These are phyloP conservation scores for Microcebus ravelobensis DNA, from an alignment of 2,113 vertebrate genomes.

Conservation along the genomic window DNA sequence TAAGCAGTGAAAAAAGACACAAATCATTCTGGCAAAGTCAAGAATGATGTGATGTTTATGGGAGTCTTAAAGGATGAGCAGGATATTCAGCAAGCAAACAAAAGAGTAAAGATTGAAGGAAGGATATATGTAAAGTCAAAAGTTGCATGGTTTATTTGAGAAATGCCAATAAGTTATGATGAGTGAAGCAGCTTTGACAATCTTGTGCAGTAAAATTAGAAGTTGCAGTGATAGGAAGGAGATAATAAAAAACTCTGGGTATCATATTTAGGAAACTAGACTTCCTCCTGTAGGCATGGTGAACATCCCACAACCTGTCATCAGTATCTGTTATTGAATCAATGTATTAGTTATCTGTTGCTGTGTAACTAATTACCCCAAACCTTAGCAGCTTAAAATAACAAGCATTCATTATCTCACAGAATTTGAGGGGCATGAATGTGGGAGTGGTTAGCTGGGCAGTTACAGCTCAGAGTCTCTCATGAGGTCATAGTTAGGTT, in stretches of 20 bases:
- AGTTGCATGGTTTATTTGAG: not conserved
- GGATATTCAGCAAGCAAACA: not conserved
- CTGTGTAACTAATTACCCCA: not conserved
- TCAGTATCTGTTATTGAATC: not conserved
- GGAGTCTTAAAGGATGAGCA: not conserved
- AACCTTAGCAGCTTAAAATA: not conserved
- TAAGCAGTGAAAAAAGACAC: not conserved
- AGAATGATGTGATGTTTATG: constrained; percentile 17
- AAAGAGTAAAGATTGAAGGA: not conserved
- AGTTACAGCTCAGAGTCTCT: not conserved
- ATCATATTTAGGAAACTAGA: not conserved
- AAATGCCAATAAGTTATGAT: not conserved
- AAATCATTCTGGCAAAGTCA: constrained; percentile 10
- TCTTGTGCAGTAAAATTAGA: not conserved
- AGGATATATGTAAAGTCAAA: not conserved
- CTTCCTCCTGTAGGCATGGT: not conserved
- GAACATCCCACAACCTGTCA: not conserved
- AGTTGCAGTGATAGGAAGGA: not conserved
- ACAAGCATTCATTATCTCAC: not conserved
- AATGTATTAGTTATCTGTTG: not conserved
- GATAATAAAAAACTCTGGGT: not conserved
- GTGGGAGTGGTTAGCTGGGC: not conserved
- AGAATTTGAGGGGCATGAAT: not conserved
- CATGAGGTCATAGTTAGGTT: not conserved
- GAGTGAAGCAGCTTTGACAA: not conserved